Conservation (phyloP, 2,797 vertebrate genomes). For the Eulemur rubriventer region DNA sequence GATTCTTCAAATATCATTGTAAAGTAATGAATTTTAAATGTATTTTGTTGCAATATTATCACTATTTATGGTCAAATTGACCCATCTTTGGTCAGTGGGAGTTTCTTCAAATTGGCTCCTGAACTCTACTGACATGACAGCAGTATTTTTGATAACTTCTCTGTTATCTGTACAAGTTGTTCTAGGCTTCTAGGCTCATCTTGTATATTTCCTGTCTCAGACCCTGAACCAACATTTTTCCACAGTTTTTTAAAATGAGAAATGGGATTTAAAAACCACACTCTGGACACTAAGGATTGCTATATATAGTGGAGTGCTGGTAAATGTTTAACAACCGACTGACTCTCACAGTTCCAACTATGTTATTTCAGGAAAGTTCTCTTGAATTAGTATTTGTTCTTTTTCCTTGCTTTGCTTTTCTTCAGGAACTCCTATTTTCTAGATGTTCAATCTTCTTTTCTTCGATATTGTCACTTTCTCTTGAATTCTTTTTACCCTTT, state of each 20-base stretch:
- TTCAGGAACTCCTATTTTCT: neutral
- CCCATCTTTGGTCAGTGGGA: neutral
- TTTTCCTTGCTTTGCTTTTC: neutral
- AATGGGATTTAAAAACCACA: neutral
- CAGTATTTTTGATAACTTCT: neutral
- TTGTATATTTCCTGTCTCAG: neutral
- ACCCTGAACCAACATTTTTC: constrained; percentile 10
- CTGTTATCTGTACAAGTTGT: neutral
- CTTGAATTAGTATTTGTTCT: neutral
- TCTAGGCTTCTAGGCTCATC: neutral
- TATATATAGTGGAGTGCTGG: neutral
- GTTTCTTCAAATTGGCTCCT: neutral
- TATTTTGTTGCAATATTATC: neutral
- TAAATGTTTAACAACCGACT: neutral
- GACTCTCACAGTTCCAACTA: neutral
- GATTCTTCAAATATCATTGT: neutral
- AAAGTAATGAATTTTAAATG: neutral
- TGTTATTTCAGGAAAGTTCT: neutral
- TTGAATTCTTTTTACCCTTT: neutral
- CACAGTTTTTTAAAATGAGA: neutral
- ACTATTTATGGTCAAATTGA: neutral
- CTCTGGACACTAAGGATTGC: neutral
- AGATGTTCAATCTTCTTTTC: neutral
- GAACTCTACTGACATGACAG: neutral
- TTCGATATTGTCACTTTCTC: neutral